phyloP scores from a whole-genome alignment of 2,797 vertebrate species.

The Hipposideros larvatus region DNA sequence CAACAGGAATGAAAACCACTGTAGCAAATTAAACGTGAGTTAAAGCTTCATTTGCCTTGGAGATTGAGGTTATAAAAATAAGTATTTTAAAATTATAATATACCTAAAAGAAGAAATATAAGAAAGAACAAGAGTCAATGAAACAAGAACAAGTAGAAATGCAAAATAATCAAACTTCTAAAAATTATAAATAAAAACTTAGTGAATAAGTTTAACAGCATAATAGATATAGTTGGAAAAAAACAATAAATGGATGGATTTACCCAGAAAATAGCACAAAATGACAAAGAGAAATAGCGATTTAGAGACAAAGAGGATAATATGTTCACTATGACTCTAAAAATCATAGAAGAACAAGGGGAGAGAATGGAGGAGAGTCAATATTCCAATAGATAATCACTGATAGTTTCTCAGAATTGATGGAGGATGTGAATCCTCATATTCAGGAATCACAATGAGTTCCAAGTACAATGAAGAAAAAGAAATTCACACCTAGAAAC shows the following conservation, averaged over 20 bases:
- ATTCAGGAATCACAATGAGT: neutral
- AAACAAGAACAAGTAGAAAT: neutral
- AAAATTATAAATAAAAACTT: neutral
- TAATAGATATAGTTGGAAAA: neutral
- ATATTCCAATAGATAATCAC: neutral
- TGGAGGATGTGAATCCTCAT: neutral
- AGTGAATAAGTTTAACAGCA: neutral
- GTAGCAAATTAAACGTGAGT: neutral
- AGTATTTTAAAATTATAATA: neutral
- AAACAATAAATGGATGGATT: neutral
- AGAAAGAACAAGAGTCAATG: neutral
- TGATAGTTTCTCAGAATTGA: neutral
- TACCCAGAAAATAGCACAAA: neutral
- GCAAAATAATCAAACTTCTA: conserved; percentile 14
- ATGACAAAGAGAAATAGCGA: neutral
- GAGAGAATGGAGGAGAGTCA: neutral
- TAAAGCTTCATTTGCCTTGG: neutral
- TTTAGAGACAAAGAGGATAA: neutral
- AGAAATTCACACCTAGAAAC: neutral
- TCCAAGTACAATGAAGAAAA: neutral
- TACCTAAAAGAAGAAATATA: neutral
- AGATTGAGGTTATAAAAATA: neutral
- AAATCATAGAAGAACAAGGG: neutral
- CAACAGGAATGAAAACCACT: neutral
- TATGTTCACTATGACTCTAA: neutral